These are phyloP conservation scores for Rachycentron canadum DNA, from an alignment of 2,797 vertebrate species.

Conservation along the genomic window DNA sequence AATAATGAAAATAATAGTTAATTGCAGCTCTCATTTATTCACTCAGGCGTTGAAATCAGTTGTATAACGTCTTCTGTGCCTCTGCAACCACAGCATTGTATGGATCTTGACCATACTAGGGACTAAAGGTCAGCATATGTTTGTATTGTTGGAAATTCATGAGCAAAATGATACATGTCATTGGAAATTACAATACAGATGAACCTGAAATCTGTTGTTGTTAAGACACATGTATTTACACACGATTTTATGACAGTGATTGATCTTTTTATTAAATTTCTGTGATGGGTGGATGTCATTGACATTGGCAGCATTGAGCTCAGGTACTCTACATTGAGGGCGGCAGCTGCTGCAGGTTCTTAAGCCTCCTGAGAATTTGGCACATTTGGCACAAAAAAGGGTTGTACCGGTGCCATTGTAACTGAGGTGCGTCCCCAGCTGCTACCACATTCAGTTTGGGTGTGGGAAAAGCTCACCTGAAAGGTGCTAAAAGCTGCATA, in stretches of 20 bases:
- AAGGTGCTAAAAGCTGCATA: not conserved
- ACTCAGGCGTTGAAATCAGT: too few species aligned
- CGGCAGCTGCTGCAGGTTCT: slow-evolving; percentile 14
- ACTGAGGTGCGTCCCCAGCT: slow-evolving; percentile 16
- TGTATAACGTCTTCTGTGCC: too few species aligned
- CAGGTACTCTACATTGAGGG: not conserved
- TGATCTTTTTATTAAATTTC: not conserved
- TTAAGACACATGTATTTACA: too few species aligned
- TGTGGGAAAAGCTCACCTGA: slow-evolving; percentile 12
- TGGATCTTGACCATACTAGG: too few species aligned
- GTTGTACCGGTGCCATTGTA: not conserved
- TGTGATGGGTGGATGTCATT: not conserved
- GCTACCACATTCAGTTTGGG: not conserved
- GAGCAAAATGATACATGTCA: not conserved
- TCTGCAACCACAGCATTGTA: too few species aligned
- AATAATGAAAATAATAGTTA: too few species aligned
- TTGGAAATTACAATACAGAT: not conserved
- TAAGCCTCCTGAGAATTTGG: slow-evolving; percentile 34
- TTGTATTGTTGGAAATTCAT: too few species aligned
- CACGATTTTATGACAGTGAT: too few species aligned
- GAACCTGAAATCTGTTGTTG: too few species aligned
- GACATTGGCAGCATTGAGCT: not conserved
- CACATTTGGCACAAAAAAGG: not conserved
- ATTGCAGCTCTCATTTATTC: too few species aligned
- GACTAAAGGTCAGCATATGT: too few species aligned